Evolutionary conservation across 2,113 vertebrate species (phyloP), one percentile per base, ranked within the genome.

Genomic region (Clupea harengus): DNA sequence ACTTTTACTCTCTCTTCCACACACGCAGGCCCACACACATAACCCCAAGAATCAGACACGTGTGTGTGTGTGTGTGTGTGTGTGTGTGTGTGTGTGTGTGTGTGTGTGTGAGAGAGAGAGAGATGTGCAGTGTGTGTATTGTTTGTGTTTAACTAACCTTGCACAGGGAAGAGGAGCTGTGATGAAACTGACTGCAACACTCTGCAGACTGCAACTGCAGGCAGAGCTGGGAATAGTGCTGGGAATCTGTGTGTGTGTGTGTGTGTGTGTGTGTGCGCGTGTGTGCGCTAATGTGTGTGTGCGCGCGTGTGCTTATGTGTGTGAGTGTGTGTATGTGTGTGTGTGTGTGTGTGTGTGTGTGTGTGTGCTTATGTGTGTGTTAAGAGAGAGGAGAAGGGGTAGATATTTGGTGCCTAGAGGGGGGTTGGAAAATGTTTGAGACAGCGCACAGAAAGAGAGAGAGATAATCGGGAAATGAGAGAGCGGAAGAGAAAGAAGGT

Each of bases 171-270:
- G 49, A 57, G 64, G 67, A 67, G 47, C 39, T 87, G 87, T 87
- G 87, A 87, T 87, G 87, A 87, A 87, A 87, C 84, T 75, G 44
- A 81, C 46, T 85, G 87, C 84, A 87, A 87, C 84, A 78, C 54
- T 72, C 84, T 11, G 9, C 50, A 44, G 94, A 93, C 95, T 96
- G 94, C 95, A 93, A 93, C 91, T 93, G 94, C 93, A 94, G 95
- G 93, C 95, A 95, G 95, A 25, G 7, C 17, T 18, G 9, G 49
- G 82, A 39, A 20, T 46, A 22, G 46, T 25, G 39, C 50, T 47
- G 49, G 20, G 81, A 81, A 75, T 95, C 94, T 81, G 32, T 78
- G 47, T 72, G 57, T 75, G 45, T 85, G 78, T 82, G 7, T 28
- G 75, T 54, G 45, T 52, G 46, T 64, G 22, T 78, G 47, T 72